Percentiles rank a stretch among this genome's conserved stretches.
These are phyloP conservation scores for Thaleichthys pacificus DNA, from an alignment of 2,797 vertebrate genomes.

Conservation along the genomic window DNA sequence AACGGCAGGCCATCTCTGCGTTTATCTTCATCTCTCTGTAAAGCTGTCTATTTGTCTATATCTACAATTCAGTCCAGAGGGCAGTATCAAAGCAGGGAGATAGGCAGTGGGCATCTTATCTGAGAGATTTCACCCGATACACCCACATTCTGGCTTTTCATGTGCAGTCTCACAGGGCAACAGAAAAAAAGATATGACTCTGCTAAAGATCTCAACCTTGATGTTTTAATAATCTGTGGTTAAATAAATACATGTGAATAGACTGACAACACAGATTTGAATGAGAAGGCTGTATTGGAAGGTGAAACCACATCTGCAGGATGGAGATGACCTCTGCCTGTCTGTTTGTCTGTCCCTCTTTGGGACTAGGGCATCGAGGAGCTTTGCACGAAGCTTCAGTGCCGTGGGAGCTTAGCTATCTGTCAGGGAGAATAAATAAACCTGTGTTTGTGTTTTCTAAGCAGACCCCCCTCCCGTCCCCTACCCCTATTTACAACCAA, in stretches of 20 bases:
- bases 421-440: slow-evolving; percentile 72
- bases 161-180: not conserved
- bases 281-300: not conserved
- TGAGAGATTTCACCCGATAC: not conserved
- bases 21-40: slow-evolving; percentile 48
- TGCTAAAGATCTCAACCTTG: not conserved
- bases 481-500: slow-evolving; percentile 62
- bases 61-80: slow-evolving; percentile 7
- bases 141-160: not conserved
- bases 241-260: not conserved
- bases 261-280: not conserved
- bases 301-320: not conserved
- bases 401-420: slow-evolving; percentile 60
- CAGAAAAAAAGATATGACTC: not conserved
- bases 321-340: not conserved
- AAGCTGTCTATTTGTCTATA: slow-evolving; percentile 34
- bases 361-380: slow-evolving; percentile 60
- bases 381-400: slow-evolving; percentile 60
- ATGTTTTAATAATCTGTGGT: not conserved
- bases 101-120: not conserved
- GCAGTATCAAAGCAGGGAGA: slow-evolving; percentile 12
- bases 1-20: slow-evolving; percentile 50
- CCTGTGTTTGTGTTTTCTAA: slow-evolving; percentile 69
- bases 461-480: slow-evolving; percentile 28
- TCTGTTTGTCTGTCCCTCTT: slow-evolving; percentile 28